A percentile compares a stretch with the other conserved stretches of the same genome.
phyloP scores from a whole-genome alignment of 2,797 vertebrate genomes.

The Poeciliopsis turneri region DNA sequence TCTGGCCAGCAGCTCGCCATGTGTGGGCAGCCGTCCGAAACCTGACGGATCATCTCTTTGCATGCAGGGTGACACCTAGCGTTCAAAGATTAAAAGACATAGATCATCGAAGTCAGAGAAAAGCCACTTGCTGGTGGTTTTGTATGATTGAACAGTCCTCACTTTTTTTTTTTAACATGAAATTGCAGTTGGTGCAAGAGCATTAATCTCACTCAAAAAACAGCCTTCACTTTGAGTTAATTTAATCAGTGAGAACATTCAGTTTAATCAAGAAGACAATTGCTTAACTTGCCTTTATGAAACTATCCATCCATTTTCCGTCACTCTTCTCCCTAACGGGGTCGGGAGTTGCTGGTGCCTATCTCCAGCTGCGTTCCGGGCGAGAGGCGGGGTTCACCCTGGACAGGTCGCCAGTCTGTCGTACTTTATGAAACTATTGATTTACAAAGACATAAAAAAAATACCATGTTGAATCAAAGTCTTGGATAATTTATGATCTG shows the following conservation, averaged over 20 bases:
- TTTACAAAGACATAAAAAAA: neutral
- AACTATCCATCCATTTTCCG: too few relatives aligned
- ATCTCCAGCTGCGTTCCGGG: too few relatives aligned
- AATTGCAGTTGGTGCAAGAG: neutral
- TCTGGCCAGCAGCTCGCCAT: conserved; percentile 41
- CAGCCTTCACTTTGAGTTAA: neutral
- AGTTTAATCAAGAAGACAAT: neutral
- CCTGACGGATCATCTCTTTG: conserved; percentile 3
- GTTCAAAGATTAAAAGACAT: conserved; percentile 22
- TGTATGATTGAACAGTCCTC: neutral
- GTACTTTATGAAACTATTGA: neutral
- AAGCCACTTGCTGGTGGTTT: neutral
- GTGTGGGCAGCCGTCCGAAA: conserved; percentile 28
- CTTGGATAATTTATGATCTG: neutral
- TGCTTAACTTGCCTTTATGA: neutral
- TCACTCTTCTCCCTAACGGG: too few relatives aligned
- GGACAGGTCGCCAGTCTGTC: too few relatives aligned
- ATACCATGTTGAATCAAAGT: neutral
- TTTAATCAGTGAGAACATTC: neutral
- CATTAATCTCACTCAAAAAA: neutral
- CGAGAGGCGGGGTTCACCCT: too few relatives aligned
- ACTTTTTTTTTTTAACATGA: neutral
- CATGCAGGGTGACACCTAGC: conserved; percentile 57
- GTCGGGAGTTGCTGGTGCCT: too few relatives aligned
- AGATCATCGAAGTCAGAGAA: neutral